Conservation (phyloP, 2,113 vertebrate genomes). For the Caracal caracal region DNA sequence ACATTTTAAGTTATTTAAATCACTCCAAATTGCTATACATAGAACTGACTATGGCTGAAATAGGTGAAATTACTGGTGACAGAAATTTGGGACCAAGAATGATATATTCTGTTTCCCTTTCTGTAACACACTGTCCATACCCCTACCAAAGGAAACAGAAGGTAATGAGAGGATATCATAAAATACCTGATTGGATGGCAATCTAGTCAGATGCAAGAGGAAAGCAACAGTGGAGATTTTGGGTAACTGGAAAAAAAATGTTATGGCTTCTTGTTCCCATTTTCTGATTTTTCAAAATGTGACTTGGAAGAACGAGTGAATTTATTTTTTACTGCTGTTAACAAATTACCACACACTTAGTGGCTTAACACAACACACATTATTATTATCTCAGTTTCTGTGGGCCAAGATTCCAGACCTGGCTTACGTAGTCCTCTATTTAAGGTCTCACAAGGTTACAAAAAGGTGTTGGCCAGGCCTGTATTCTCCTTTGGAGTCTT, state of each 20-base stretch:
- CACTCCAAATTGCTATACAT: neutral
- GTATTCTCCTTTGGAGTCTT: neutral
- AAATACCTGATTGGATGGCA: neutral
- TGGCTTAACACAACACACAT: neutral
- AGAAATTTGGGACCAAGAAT: neutral
- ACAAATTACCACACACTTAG: neutral
- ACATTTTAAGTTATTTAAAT: slow-evolving; percentile 49
- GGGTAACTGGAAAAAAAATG: neutral
- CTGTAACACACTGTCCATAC: neutral
- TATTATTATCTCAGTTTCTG: neutral
- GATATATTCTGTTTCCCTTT: neutral
- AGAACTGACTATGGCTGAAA: neutral
- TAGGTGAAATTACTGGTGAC: neutral
- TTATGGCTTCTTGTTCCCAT: neutral
- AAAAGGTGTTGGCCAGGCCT: neutral
- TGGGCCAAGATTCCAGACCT: neutral
- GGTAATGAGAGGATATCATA: neutral
- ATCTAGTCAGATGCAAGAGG: neutral
- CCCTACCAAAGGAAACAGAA: neutral
- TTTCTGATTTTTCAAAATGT: slow-evolving; percentile 9
- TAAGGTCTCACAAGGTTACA: neutral
- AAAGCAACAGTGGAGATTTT: neutral
- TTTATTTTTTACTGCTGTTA: neutral
- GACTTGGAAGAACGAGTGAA: neutral
- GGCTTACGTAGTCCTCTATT: neutral